Evolutionary conservation across 2,113 vertebrate species (phyloP).

Genomic region (Arizona elegans): DNA sequence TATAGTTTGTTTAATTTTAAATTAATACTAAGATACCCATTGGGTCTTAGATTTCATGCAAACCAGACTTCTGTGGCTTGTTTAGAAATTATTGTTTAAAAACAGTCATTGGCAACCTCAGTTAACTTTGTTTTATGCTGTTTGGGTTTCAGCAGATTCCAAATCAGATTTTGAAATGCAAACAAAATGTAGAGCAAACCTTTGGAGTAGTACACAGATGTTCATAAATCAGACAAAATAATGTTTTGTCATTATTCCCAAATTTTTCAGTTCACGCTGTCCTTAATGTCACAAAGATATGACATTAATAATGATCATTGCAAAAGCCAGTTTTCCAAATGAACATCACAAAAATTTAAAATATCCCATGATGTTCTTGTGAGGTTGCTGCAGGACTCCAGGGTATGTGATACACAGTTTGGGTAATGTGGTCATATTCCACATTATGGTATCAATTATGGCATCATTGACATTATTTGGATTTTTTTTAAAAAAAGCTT

Average conservation of each 20-base stretch:
- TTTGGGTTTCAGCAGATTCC: not conserved
- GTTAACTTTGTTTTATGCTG: not conserved
- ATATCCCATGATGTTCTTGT: not conserved
- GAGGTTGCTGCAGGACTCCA: not conserved
- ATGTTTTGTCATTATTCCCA: not conserved
- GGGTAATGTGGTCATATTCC: not conserved
- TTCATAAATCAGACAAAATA: not conserved
- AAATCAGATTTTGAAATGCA: not conserved
- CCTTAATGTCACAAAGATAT: not conserved
- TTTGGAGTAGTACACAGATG: not conserved
- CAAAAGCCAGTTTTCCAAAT: not conserved
- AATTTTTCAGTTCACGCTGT: not conserved
- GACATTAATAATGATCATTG: not conserved
- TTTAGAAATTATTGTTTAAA: not conserved
- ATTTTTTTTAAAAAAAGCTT: not conserved
- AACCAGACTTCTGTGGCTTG: not conserved
- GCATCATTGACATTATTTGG: not conserved
- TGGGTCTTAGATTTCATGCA: not conserved
- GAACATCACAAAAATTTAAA: not conserved
- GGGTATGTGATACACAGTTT: not conserved
- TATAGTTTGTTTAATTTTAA: not conserved
- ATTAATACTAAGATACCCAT: not conserved
- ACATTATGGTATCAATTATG: not conserved
- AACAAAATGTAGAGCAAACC: not conserved
- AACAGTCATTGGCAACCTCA: not conserved